A percentile compares a stretch with the other conserved stretches of the same genome.
Conservation (phyloP, 1,140 invertebrate species). For the Onthophagus taurus region DNA sequence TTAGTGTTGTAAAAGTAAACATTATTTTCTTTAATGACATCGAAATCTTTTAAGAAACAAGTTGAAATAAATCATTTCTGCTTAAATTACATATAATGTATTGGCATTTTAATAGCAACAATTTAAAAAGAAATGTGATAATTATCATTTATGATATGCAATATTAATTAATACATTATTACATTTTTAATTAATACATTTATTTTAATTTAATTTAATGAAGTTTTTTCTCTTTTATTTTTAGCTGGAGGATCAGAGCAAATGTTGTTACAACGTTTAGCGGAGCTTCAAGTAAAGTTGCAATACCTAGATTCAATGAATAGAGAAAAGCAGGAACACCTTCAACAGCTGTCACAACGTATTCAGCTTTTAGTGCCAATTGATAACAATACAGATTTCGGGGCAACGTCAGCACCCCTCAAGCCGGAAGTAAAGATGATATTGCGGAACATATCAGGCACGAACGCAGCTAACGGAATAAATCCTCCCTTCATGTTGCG, state of each 20-base stretch:
- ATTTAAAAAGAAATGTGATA: too few species aligned
- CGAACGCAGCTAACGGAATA: slow-evolving; percentile 34
- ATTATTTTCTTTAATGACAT: too few species aligned
- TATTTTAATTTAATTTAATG: too few species aligned
- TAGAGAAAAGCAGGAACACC: slow-evolving; percentile 57
- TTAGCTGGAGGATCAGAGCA: slow-evolving; percentile 52
- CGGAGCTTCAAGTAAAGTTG: slow-evolving; percentile 59
- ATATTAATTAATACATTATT: too few species aligned
- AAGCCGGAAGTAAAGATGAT: slow-evolving; percentile 41
- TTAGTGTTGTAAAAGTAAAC: too few species aligned
- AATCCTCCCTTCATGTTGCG: slow-evolving; percentile 42
- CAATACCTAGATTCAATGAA: slow-evolving; percentile 65
- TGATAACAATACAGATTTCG: slow-evolving; percentile 22
- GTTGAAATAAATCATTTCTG: too few species aligned
- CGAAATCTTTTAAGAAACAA: too few species aligned
- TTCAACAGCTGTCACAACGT: slow-evolving; percentile 53
- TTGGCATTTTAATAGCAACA: too few species aligned
- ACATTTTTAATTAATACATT: too few species aligned
- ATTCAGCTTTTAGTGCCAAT: slow-evolving; percentile 39
- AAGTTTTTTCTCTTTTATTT: too few species aligned
- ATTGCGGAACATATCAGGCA: slow-evolving; percentile 41
- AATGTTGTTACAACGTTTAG: slow-evolving; percentile 54
- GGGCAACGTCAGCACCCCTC: slow-evolving; percentile 35
- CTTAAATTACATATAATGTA: too few species aligned
- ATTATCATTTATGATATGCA: too few species aligned